Conservation (phyloP, 2,113 vertebrate species). For the Platysternon megacephalum region DNA sequence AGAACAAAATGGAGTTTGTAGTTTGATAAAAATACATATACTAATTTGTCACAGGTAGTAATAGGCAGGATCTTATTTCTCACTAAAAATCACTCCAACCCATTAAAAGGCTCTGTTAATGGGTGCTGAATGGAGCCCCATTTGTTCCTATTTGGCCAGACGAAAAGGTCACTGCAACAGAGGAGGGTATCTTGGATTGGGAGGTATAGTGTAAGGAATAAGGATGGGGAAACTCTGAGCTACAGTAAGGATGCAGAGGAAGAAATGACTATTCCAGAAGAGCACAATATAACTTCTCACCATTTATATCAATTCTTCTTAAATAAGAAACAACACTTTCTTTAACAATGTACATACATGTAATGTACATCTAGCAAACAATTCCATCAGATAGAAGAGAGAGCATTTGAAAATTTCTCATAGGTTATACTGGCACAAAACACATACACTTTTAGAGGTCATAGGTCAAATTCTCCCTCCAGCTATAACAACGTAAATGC, state of each 20-base stretch:
- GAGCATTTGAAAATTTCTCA: neutral
- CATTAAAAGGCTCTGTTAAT: neutral
- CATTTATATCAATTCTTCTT: too few species aligned
- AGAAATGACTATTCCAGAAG: neutral
- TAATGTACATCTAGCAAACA: neutral
- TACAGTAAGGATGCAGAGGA: accelerated
- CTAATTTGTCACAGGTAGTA: too few species aligned
- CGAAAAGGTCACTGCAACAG: neutral
- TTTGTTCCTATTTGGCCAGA: neutral
- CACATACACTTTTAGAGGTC: too few species aligned
- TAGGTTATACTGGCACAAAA: neutral
- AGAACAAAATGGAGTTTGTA: too few species aligned
- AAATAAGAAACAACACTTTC: too few species aligned
- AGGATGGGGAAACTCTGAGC: neutral
- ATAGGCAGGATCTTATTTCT: neutral
- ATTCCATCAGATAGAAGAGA: neutral
- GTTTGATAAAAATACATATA: too few species aligned
- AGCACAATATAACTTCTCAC: too few species aligned
- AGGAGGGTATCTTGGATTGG: neutral
- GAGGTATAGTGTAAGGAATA: neutral
- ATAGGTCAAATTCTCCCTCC: too few species aligned
- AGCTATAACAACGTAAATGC: neutral
- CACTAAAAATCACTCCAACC: neutral
- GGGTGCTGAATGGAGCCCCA: neutral
- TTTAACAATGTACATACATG: neutral